phyloP scores from a whole-genome alignment of 1,140 invertebrate genomes.

The Stegodyphus mimosarum region DNA sequence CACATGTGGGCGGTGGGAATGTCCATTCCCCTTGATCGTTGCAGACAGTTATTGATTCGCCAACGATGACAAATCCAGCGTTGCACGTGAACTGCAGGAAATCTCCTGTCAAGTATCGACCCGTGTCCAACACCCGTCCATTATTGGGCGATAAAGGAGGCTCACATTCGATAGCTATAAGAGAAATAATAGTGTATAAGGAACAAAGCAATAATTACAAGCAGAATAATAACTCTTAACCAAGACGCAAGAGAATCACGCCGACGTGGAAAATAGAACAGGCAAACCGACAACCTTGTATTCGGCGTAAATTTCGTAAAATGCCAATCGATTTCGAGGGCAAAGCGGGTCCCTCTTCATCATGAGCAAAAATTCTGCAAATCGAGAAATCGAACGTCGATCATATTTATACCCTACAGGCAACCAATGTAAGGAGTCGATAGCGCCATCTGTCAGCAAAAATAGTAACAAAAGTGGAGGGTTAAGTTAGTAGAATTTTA shows the following conservation, averaged over 20 bases:
- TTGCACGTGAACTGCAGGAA: constrained; percentile 82
- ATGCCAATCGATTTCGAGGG: too few relatives aligned
- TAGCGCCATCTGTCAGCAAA: too few relatives aligned
- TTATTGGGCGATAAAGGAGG: constrained; percentile 78
- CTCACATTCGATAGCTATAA: constrained; percentile 81
- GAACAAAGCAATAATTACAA: background rate
- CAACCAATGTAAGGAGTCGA: too few relatives aligned
- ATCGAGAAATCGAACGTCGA: too few relatives aligned
- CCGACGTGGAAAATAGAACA: too few relatives aligned
- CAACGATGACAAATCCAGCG: constrained; percentile 78
- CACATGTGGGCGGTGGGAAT: constrained; percentile 83
- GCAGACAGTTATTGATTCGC: constrained; percentile 82
- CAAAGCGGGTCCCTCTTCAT: too few relatives aligned
- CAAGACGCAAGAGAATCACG: background rate
- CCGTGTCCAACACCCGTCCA: constrained; percentile 74
- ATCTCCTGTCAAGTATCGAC: constrained; percentile 73
- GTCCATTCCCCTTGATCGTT: constrained; percentile 90
- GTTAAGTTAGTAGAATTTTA: too few relatives aligned
- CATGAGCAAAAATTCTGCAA: too few relatives aligned
- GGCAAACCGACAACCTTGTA: too few relatives aligned
- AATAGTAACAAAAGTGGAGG: too few relatives aligned
- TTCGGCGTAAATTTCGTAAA: too few relatives aligned
- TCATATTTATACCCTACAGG: too few relatives aligned
- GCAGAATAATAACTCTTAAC: background rate
- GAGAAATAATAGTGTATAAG: constrained; percentile 61